A percentile compares a stretch with the other conserved stretches of the same genome.
Conservation (phyloP, 1,140 invertebrate species). For the Rhyzopertha dominica region DNA sequence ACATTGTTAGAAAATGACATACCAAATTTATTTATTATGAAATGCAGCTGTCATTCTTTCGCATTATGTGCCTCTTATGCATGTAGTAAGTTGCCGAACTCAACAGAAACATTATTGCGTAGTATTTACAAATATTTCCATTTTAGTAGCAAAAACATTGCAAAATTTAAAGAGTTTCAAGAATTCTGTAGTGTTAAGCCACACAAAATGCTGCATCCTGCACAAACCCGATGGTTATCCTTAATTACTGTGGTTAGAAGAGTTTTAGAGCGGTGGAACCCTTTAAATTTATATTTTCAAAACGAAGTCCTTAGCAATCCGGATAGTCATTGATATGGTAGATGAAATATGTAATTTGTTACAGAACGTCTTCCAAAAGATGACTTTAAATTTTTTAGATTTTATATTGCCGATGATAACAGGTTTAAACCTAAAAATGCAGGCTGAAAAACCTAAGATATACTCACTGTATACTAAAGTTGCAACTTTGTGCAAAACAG, state of each 20-base stretch:
- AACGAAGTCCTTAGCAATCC: not conserved
- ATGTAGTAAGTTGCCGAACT: too few relatives aligned
- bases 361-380: not conserved
- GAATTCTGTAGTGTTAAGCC: too few relatives aligned
- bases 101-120: too few relatives aligned
- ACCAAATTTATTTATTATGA: not conserved
- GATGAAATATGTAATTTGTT: not conserved
- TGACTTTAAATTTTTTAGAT: not conserved
- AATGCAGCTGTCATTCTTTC: not conserved
- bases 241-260: not conserved
- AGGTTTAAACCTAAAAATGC: not conserved
- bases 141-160: too few relatives aligned
- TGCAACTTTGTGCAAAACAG: too few relatives aligned
- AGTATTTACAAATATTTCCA: too few relatives aligned
- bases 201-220: too few relatives aligned
- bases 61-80: too few relatives aligned
- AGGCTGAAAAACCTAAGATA: slow-evolving; percentile 1
- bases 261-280: not conserved
- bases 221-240: not conserved
- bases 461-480: not conserved
- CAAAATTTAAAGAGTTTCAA: too few relatives aligned
- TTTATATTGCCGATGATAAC: not conserved
- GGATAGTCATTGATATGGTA: too few relatives aligned
- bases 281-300: not conserved
- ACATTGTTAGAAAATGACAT: slow-evolving; percentile 1